Base-by-base conservation (phyloP, 2,113 vertebrate genomes). In the Microtus oregoni region DNA sequence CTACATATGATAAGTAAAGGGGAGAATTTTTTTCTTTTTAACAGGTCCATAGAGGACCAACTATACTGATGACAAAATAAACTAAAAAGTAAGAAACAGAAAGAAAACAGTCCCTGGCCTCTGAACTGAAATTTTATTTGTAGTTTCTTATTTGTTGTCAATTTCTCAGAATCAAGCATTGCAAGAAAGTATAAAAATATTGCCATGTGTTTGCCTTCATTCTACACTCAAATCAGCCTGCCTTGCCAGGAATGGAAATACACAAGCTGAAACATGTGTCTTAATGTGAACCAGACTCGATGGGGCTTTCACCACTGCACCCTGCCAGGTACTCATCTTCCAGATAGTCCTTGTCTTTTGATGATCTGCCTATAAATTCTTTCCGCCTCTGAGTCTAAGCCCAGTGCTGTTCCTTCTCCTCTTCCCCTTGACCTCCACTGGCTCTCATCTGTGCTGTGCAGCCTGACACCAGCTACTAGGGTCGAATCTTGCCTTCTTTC, bases 321-420 rank as follows among this genome's bases (percentile, higher is more conserved):
- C 58, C 61, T 95, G 94, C 97, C 95, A 95, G 95, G 97, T 93
- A 93, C 24, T 75, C 67, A 24, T 47, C 90, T 95, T 96, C 85
- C 96, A 94, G 92, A 94, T 86, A 77, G 70, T 86, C 88, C 77
- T 70, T 95, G 85, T 82, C 95, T 95, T 96, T 96, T 96, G 96
- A 97, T 96, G 95, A 95, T 92, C 81, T 92, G 88, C 67, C 92
- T 97, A 77, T 96, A 97, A 97, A 97, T 97, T 95, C 68, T 95
- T 94, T 82, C 55, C 14, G 41, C 89, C 58, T 96, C 76, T 77
- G 72, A 90, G 52, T 55, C 41, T 61, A 35, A 94, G 52, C 28
- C 85, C 72, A 35, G 6, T 2, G 5, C 78, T 94, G 86, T n/a
- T 94, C 38, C 67, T 86, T 17, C 20, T 58, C 47, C 30, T 86